Evolutionary conservation across 2,888 invertebrate genomes (phyloP).

Genomic region (Drosophila niveifrons): DNA sequence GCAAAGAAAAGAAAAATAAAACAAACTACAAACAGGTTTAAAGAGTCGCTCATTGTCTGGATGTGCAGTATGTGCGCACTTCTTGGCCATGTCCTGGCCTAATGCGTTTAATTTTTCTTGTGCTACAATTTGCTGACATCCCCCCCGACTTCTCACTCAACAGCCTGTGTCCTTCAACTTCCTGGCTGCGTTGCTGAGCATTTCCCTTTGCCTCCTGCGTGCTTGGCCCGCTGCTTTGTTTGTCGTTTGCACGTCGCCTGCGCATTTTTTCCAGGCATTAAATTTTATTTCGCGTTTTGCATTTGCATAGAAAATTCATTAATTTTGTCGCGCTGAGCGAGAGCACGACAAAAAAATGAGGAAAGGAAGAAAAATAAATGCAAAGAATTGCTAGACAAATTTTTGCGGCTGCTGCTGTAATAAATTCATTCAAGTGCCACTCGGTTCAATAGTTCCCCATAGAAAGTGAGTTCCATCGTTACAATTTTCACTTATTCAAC

Average conservation of each 20-base stretch:
- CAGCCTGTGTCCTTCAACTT: not conserved
- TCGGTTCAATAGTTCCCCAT: constrained; percentile 60
- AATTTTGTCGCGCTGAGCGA: constrained; percentile 65
- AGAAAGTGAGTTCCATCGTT: constrained; percentile 62
- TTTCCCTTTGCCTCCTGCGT: not conserved
- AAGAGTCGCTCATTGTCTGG: constrained; percentile 42
- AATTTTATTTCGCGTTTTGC: constrained; percentile 79
- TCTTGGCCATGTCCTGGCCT: constrained; percentile 58
- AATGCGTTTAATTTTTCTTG: constrained; percentile 79
- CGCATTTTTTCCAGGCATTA: constrained; percentile 75
- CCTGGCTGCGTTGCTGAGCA: not conserved
- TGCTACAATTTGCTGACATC: constrained; percentile 74
- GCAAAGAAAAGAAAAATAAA: constrained; percentile 1
- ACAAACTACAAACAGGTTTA: constrained; percentile 57
- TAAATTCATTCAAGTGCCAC: constrained; percentile 63
- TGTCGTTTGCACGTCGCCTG: constrained; percentile 67
- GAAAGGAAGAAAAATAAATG: constrained; percentile 23
- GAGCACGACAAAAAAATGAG: not conserved
- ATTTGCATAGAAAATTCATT: constrained; percentile 82
- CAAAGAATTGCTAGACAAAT: constrained; percentile 70
- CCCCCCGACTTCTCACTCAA: not conserved
- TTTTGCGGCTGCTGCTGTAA: constrained; percentile 71
- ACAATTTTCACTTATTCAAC: constrained; percentile 34
- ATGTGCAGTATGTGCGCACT: constrained; percentile 24
- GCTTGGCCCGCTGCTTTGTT: constrained; percentile 16